Conservation (phyloP, 2,888 invertebrate genomes). For the Mongoloraphidia duomilia region DNA sequence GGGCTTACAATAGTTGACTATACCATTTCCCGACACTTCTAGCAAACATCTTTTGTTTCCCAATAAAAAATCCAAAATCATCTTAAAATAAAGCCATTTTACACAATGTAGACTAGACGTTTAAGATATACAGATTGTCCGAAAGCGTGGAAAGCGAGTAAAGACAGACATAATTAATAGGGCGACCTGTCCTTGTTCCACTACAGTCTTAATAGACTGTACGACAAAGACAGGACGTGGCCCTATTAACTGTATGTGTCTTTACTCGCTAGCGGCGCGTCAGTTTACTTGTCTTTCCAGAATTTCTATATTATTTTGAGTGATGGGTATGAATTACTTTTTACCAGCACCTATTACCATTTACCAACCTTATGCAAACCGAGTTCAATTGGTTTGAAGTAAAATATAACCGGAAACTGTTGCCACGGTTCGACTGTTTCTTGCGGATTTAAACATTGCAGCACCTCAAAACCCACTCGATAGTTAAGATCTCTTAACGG, state of each 20-base stretch:
- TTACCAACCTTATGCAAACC: constrained; percentile 22
- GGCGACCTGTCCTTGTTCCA: too few relatives aligned
- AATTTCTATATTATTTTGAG: too few relatives aligned
- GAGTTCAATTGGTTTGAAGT: constrained; percentile 27
- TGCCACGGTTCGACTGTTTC: constrained; percentile 20
- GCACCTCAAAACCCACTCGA: constrained; percentile 21
- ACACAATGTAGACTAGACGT: too few relatives aligned
- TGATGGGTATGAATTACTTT: background rate
- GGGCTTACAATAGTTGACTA: background rate
- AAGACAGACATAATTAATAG: too few relatives aligned
- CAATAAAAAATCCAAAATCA: background rate
- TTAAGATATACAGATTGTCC: too few relatives aligned
- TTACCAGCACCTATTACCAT: background rate
- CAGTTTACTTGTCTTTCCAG: too few relatives aligned
- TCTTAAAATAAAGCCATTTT: background rate
- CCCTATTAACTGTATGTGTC: too few relatives aligned
- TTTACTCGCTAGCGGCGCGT: too few relatives aligned
- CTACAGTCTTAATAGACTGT: too few relatives aligned
- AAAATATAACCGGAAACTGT: constrained; percentile 24
- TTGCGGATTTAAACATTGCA: constrained; percentile 25
- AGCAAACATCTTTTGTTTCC: background rate
- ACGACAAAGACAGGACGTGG: too few relatives aligned
- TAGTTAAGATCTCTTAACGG: constrained; percentile 20
- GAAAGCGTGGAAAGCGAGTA: too few relatives aligned
- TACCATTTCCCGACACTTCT: background rate